Base-by-base conservation (phyloP, 2,113 vertebrate genomes). In the Rhombomys opimus region DNA sequence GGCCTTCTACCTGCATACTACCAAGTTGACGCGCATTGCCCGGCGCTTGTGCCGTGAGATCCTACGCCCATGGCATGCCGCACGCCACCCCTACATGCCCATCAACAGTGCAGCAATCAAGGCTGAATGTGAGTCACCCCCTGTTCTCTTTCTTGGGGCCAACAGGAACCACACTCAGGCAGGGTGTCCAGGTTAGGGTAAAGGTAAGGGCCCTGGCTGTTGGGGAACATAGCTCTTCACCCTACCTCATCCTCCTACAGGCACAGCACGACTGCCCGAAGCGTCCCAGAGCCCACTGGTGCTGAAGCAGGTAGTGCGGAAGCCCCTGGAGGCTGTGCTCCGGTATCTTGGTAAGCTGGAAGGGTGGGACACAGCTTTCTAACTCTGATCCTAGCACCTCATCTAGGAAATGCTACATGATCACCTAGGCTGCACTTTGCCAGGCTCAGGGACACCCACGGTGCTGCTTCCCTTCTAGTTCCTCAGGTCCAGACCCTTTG, bases 91-190 rank as follows among this genome's bases (percentile, higher is more conserved):
- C 89, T 99, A 99, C 97, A 98, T 98, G 98, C 99, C 99, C 4
- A 99, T 99, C 98, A 99, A 99, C 99, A 99, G 99, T 0, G 99
- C 99, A 5, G 99, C 99, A 97, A 99, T 99, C 98, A 99, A 99
- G 98, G 99, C 99, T 27, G 99, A 99, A 97, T 99, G 99, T 99
- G 97, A 99, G 97, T 95, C 20, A 25, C 13, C 35, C 15, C 57
- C n/a, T 5, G 20, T 22, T 22, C 2, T 59, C 35, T 25, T 17
- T 46, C 30, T 18, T 76, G n/a, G 78, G 52, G 27, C 75, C 25
- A 22, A 25, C 3, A 4, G 20, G 3, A 57, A 11, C 25, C 63
- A 5, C 5, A 46, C 54, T 17, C 50, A 32, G 4, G 13, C 85
- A 13, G n/a, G 10, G 77, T n/a, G 5, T 7, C 75, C 22, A 8